Percentiles rank a stretch among this genome's conserved stretches.
Conservation (phyloP, 2,888 invertebrate genomes). For the Hesperia comma region DNA sequence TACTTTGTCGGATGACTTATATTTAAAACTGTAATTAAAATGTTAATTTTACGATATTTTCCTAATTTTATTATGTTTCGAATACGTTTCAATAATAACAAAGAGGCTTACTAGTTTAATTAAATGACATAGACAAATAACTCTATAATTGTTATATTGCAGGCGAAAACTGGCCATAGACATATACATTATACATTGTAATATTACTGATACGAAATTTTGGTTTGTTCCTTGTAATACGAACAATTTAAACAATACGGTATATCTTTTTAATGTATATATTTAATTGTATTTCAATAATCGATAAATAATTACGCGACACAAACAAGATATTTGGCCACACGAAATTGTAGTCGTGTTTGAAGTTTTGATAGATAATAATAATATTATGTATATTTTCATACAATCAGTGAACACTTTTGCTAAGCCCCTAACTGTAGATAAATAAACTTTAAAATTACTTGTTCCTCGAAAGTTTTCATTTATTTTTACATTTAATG, state of each 20-base stretch:
- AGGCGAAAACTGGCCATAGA: neutral
- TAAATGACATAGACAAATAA: slow-evolving; percentile 10
- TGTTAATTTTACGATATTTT: no score
- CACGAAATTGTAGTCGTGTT: neutral
- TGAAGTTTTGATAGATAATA: slow-evolving; percentile 21
- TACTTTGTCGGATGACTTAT: no score
- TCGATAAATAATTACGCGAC: no score
- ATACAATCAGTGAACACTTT: slow-evolving; percentile 12
- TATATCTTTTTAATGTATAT: no score
- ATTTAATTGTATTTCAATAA: no score
- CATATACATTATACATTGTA: neutral
- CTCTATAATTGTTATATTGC: neutral
- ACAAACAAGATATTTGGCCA: slow-evolving; percentile 11
- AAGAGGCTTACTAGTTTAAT: slow-evolving; percentile 22
- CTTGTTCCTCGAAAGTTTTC: slow-evolving; percentile 34
- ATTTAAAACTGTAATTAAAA: no score
- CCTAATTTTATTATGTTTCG: neutral
- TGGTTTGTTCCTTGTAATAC: no score
- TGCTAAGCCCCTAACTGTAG: slow-evolving; percentile 28
- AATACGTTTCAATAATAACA: neutral
- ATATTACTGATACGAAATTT: no score
- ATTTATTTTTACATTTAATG: slow-evolving; percentile 31
- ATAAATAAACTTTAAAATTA: slow-evolving; percentile 25
- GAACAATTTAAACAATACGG: no score
- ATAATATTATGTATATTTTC: slow-evolving; percentile 10